Percentiles rank a stretch among this genome's conserved stretches.
These are phyloP conservation scores for Odontocolon sp. DNA, from an alignment of 2,888 invertebrate genomes.

Conservation along the genomic window DNA sequence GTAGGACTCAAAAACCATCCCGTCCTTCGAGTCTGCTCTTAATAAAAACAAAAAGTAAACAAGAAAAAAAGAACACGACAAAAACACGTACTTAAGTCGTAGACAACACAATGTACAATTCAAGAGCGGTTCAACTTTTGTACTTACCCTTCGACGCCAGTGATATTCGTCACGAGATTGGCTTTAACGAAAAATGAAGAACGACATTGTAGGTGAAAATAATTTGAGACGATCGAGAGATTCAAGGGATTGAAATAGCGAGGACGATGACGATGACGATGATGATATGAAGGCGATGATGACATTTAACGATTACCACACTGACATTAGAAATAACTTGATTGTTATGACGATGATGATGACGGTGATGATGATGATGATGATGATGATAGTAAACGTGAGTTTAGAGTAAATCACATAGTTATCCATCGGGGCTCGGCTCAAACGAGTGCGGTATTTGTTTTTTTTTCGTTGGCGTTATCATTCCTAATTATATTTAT, in stretches of 20 bases:
- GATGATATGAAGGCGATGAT: too few species aligned
- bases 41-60: constrained; percentile 38
- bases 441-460: neutral
- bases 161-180: constrained; percentile 57
- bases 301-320: too few species aligned
- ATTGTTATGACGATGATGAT: too few species aligned
- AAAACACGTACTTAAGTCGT: constrained; percentile 47
- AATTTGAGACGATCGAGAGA: constrained; percentile 5
- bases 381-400: constrained; percentile 39
- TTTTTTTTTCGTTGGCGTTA: too few species aligned
- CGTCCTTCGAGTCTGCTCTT: constrained; percentile 62
- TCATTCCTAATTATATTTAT: neutral
- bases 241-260: too few species aligned
- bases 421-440: neutral
- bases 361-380: constrained; percentile 58
- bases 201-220: constrained; percentile 25
- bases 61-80: constrained; percentile 21
- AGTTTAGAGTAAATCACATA: neutral
- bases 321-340: too few species aligned
- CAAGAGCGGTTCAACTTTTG: constrained; percentile 68
- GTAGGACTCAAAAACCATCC: constrained; percentile 55
- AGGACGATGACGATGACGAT: constrained; percentile 46
- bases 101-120: constrained; percentile 56
- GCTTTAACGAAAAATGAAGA: constrained; percentile 24
- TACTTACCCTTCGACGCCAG: constrained; percentile 68